Evolutionary conservation across 2,113 vertebrate species (phyloP), one percentile per base, ranked within the genome.

Genomic region (Indicator indicator): DNA sequence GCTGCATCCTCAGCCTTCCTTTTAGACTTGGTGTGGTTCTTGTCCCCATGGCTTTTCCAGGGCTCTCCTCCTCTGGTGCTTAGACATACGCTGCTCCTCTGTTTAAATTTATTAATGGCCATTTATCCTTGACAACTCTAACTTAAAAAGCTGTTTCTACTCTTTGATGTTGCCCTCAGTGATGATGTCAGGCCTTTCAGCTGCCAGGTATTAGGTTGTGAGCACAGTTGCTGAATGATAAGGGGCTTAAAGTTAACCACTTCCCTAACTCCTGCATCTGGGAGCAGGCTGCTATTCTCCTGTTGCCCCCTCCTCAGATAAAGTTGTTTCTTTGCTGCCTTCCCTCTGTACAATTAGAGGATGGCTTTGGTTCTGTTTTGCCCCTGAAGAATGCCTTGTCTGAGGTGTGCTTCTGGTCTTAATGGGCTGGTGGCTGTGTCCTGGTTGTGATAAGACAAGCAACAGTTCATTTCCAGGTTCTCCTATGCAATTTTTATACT

Each of bases 91-190:
- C 79, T 52, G 36, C 63, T 88, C 21, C 62, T 36, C 38, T 71
- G 65, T 64, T 92, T 44, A 76, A 88, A 90, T 94, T 81, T 94
- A 92, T 93, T 90, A 80, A 75, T 75, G 73, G 76, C 21, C 48
- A 12, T 92, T 95, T 93, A 88, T 95, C 48, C 86, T 44, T 94
- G 92, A 81, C 73, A 72, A 20, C 62, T 71, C 46, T 36, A 60
- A 68, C 83, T 86, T 75, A 40, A 70, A 84, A 74, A 90, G 80
- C 65, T 44, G 56, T 32, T 54, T 67, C 48, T 62, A 16, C 54
- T 44, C 88, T 95, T 93, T 92, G 92, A 88, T 92, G 88, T 96
- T 92, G 81, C 71, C 67, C 76, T 75, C 76, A 52, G n/a, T n/a
- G n/a, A 1, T 54, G 88, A 83, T 78, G 58, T 86, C 88, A 88